A percentile compares a stretch with the other conserved stretches of the same genome.
These are phyloP conservation scores for Neuroscelio doddi DNA, from an alignment of 2,888 invertebrate genomes.

Conservation along the genomic window DNA sequence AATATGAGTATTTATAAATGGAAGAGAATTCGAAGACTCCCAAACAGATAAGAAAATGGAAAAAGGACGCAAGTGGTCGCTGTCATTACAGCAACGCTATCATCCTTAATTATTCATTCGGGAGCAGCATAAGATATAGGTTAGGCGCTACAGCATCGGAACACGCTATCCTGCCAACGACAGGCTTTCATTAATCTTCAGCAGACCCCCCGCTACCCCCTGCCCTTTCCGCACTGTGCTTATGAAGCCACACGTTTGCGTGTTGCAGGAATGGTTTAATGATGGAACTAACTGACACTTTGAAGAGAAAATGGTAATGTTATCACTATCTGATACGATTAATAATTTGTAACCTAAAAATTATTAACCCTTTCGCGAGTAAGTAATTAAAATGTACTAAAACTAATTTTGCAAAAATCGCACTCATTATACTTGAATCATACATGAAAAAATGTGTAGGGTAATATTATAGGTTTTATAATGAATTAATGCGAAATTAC, in stretches of 20 bases:
- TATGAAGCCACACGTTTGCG: conserved; percentile 40
- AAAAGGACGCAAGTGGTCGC: conserved; percentile 41
- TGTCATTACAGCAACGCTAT: conserved; percentile 53
- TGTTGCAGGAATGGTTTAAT: conserved; percentile 37
- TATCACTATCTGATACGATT: conserved; percentile 5
- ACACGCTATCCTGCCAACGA: conserved; percentile 55
- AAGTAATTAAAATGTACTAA: too few relatives aligned
- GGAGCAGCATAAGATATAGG: conserved; percentile 54
- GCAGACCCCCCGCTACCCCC: conserved; percentile 54
- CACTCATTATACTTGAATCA: too few relatives aligned
- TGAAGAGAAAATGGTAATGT: background rate
- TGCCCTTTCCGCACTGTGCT: conserved; percentile 30
- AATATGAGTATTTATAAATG: conserved; percentile 10
- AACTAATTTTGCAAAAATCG: too few relatives aligned
- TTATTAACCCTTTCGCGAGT: too few relatives aligned
- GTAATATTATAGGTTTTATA: too few relatives aligned
- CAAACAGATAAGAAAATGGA: conserved; percentile 26
- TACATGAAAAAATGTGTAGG: too few relatives aligned
- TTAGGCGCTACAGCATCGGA: conserved; percentile 49
- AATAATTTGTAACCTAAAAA: too few relatives aligned
- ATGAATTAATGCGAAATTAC: too few relatives aligned
- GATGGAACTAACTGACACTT: conserved; percentile 40
- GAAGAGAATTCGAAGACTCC: conserved; percentile 20
- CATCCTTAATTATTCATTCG: conserved; percentile 62
- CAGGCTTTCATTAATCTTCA: conserved; percentile 63